Evolutionary conservation across 2,113 vertebrate species (phyloP), one percentile per base, ranked within the genome.

Genomic region (Hydropotes inermis): DNA sequence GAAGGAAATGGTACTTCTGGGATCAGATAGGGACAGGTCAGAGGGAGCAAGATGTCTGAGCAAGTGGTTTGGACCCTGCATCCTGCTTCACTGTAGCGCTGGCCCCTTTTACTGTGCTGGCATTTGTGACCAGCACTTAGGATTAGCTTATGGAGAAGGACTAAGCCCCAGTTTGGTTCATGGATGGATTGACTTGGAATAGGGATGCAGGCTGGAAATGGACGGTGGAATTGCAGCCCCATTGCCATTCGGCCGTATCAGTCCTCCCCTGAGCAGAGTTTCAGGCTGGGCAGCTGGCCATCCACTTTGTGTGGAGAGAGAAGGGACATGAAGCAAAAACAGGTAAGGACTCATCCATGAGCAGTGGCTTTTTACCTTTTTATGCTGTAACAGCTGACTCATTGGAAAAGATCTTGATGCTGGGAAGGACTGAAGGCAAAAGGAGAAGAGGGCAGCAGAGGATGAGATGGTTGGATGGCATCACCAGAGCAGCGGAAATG

Each of bases 1-100:
- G 47, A 55, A 36, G n/a, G 45, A 39, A 83, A 17, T 67, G 25
- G 25, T 25, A 10, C 78, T 52, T 79, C 47, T 81, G 39, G 45
- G 58, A 15, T 67, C 13, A 19, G 28, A 25, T 28, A 47, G 3
- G 47, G 36, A 12, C 50, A 54, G 36, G 50, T 54, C 28, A 54
- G 50, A 81, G 60, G 11, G 28, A 55, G n/a, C 47, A 45, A 83
- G 50, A 28, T 84, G n/a, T 28, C 8, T 25, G 11, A 55, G 36
- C 30, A 15, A 27, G 25, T 16, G 43, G 5, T 30, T 57, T 2
- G 0, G 23, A 8, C 28, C 12, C 54, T 7, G 14, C 30, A 0
- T 82, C 36, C 30, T 36, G 3, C 33, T n/a, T 58, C 88, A 25
- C 54, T 39, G 33, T 13, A 19, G 23, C 6, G 12, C 25, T 25